Percentiles rank a stretch among this genome's conserved stretches.
Conservation (phyloP, 2,888 invertebrate species). For the Epirrita christyi region DNA sequence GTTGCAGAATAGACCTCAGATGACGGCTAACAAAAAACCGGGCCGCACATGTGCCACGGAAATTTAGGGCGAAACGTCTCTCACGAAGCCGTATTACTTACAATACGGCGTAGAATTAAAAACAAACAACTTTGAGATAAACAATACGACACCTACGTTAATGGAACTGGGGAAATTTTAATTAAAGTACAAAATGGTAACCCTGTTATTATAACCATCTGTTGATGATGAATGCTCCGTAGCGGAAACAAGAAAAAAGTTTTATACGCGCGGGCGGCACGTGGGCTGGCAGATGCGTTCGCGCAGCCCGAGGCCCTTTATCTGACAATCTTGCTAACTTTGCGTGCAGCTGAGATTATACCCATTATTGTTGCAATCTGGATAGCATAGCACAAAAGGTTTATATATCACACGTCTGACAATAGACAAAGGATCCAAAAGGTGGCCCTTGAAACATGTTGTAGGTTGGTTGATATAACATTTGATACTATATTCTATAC, state of each 20-base stretch:
- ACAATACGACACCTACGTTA: constrained; percentile 54
- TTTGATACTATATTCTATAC: neutral
- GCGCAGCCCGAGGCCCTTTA: constrained; percentile 70
- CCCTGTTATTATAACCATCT: constrained; percentile 76
- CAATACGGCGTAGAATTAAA: constrained; percentile 42
- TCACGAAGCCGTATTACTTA: constrained; percentile 43
- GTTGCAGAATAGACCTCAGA: constrained; percentile 68
- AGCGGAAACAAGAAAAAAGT: constrained; percentile 66
- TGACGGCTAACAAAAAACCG: constrained; percentile 78
- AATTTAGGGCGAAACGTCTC: constrained; percentile 63
- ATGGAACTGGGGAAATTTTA: constrained; percentile 62
- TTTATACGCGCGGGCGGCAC: constrained; percentile 72
- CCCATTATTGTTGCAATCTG: constrained; percentile 64
- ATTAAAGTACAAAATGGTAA: constrained; percentile 69
- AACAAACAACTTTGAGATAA: constrained; percentile 50
- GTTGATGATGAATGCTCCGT: constrained; percentile 76
- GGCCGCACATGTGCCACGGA: constrained; percentile 64
- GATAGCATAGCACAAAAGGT: constrained; percentile 52
- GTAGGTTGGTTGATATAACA: neutral
- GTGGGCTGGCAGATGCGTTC: constrained; percentile 81
- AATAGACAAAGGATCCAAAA: constrained; percentile 5
- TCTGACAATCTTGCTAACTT: constrained; percentile 65
- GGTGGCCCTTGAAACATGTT: constrained; percentile 2
- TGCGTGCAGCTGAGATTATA: constrained; percentile 68
- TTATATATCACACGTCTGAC: constrained; percentile 38